Evolutionary conservation across 2,113 vertebrate genomes (phyloP), one percentile per base, ranked within the genome.

Genomic region (Ceyx cyanopectus): DNA sequence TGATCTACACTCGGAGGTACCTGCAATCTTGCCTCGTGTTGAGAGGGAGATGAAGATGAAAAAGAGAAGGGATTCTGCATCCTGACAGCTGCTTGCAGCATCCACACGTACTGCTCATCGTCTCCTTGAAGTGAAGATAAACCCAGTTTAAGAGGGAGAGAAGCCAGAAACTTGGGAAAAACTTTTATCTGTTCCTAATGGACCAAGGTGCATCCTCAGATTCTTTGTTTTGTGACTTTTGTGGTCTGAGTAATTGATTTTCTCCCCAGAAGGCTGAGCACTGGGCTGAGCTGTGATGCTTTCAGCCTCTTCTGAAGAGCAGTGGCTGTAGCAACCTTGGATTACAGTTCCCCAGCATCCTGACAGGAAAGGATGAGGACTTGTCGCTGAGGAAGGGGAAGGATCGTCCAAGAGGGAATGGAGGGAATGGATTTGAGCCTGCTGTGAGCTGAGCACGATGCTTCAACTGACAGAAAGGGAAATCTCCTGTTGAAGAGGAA

Each of bases 401-500:
- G 27, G 6, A 15, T 21, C 54, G 5, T 16, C 63, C 48, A 37
- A 15, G 76, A 85, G 94, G 87, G 46, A 65, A 89, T 57, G 97
- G 94, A 90, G 50, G 58, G 67, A 51, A 72, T 20, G 4, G 21
- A 46, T 27, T 54, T 65, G n/a, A 62, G 30, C 89, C 84, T 16
- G 75, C 63, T 86, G 41, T 86, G 87, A 79, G 50, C 87, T 19
- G 91, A 82, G 81, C 79, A 87, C 87, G 23, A 70, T 30, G 72
- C 81, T 77, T 78, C 78, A 29, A 48, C 27, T 34, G 68, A 68
- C 67, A 82, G 60, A 50, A 65, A 90, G 88, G 85, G 87, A 93
- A 76, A 62, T 95, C 97, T 97, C 97, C 96, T 92, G 97, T 94
- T 97, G 97, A 98, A 97, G 98, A 98, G 96, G 97, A 98, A 69